These are phyloP conservation scores for Dipodomys stephensi DNA, from an alignment of 2,113 vertebrate species.

Conservation along the genomic window DNA sequence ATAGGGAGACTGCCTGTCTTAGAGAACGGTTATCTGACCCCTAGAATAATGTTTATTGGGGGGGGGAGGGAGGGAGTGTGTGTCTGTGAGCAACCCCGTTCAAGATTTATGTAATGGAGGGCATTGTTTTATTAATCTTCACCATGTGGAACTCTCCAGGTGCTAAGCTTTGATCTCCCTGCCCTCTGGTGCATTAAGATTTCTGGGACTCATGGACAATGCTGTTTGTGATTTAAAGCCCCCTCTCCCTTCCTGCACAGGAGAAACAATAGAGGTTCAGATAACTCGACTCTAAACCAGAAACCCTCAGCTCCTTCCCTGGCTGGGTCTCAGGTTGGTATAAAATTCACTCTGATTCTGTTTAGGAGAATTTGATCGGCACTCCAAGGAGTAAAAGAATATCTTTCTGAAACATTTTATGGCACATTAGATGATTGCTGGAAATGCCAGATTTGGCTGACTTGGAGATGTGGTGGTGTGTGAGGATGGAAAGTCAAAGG, in stretches of 20 bases:
- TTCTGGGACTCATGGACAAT: slow-evolving; percentile 85
- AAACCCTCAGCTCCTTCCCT: slow-evolving; percentile 69
- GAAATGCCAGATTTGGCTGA: slow-evolving; percentile 77
- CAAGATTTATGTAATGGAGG: slow-evolving; percentile 86
- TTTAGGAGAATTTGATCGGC: slow-evolving; percentile 81
- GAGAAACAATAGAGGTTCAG: slow-evolving; percentile 73
- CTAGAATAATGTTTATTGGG: slow-evolving; percentile 82
- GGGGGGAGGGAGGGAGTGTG: slow-evolving; percentile 14
- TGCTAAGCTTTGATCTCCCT: slow-evolving; percentile 89
- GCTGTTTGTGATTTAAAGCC: slow-evolving; percentile 88
- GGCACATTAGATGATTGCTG: slow-evolving; percentile 80
- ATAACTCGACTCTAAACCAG: slow-evolving; percentile 81
- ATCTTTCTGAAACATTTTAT: slow-evolving; percentile 88
- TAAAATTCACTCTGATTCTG: slow-evolving; percentile 79
- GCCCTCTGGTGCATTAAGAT: slow-evolving; percentile 82
- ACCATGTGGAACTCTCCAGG: slow-evolving; percentile 87
- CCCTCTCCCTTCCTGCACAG: slow-evolving; percentile 71
- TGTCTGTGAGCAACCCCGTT: slow-evolving; percentile 82
- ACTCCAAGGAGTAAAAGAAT: slow-evolving; percentile 83
- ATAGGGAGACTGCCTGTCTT: slow-evolving; percentile 81
- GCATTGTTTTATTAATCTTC: slow-evolving; percentile 88
- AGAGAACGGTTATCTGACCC: slow-evolving; percentile 86
- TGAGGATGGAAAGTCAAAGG: slow-evolving; percentile 54
- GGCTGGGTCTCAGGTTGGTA: slow-evolving; percentile 78
- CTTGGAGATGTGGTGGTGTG: slow-evolving; percentile 61